phyloP scores from a whole-genome alignment of 2,888 invertebrate species.

The Seira sanloemensis region DNA sequence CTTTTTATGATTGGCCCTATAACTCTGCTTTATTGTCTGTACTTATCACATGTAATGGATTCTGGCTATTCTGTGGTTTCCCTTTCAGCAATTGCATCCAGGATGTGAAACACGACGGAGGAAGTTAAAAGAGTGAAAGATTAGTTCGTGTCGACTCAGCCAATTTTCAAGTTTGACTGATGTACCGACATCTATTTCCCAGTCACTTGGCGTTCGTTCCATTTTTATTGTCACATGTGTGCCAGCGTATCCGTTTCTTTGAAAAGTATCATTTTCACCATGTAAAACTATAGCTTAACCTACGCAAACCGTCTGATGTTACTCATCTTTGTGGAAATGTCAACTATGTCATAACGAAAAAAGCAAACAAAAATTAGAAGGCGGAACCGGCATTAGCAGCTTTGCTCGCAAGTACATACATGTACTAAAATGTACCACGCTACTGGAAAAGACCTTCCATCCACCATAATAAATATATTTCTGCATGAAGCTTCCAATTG shows the following conservation, averaged over 20 bases:
- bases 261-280: background rate
- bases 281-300: background rate
- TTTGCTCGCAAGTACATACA: no score
- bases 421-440: no score
- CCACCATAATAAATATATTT: no score
- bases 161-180: background rate
- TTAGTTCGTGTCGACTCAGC: background rate
- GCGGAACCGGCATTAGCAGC: conserved; percentile 25
- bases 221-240: background rate
- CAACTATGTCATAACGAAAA: background rate
- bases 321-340: background rate
- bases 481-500: no score
- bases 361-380: conserved; percentile 31
- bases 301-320: background rate
- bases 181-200: background rate
- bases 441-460: no score
- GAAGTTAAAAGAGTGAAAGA: background rate
- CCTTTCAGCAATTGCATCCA: background rate
- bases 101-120: background rate
- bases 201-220: background rate
- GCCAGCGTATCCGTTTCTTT: background rate
- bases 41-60: background rate
- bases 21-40: background rate
- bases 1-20: background rate
- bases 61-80: background rate